Evolutionary conservation across 2,888 invertebrate species (phyloP).

Genomic region (Tipula vernalis): DNA sequence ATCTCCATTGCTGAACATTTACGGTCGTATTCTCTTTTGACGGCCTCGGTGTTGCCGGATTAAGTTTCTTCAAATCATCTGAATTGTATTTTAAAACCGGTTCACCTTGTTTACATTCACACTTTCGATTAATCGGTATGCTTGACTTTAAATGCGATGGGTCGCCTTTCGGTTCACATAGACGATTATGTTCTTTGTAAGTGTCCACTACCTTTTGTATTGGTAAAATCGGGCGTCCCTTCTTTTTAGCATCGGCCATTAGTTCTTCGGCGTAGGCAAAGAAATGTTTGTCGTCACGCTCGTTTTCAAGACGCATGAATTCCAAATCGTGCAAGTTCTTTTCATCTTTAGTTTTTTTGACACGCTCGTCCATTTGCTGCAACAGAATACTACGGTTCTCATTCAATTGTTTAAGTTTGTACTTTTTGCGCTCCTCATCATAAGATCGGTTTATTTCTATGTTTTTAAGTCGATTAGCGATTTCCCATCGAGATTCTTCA

Average conservation of each 20-base stretch:
- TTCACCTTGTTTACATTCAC: slow-evolving; percentile 13
- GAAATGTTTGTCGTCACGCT: slow-evolving; percentile 27
- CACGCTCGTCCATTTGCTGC: slow-evolving; percentile 21
- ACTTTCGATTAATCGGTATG: slow-evolving; percentile 22
- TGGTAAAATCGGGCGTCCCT: slow-evolving; percentile 28
- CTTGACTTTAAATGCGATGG: slow-evolving; percentile 26
- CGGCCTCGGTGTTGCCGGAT: slow-evolving; percentile 11
- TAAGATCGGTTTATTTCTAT: slow-evolving; percentile 22
- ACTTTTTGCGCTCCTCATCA: slow-evolving; percentile 21
- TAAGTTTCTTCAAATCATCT: slow-evolving; percentile 16
- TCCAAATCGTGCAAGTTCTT: slow-evolving; percentile 13
- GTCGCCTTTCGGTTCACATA: slow-evolving; percentile 23
- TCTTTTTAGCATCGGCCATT: slow-evolving; percentile 25
- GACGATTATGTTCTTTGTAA: slow-evolving; percentile 26
- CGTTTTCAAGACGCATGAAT: slow-evolving; percentile 19
- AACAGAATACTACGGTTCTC: slow-evolving; percentile 14
- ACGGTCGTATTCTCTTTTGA: background rate
- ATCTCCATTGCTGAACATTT: background rate
- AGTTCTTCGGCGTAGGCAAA: slow-evolving; percentile 24
- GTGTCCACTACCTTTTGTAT: slow-evolving; percentile 24
- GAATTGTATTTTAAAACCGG: slow-evolving; percentile 16
- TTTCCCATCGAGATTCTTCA: slow-evolving; percentile 22
- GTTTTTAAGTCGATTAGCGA: slow-evolving; percentile 27
- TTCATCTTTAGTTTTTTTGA: slow-evolving; percentile 17
- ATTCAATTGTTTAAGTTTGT: slow-evolving; percentile 20